Evolutionary conservation across 2,113 vertebrate genomes (phyloP).

Genomic region (Cettia cetti): DNA sequence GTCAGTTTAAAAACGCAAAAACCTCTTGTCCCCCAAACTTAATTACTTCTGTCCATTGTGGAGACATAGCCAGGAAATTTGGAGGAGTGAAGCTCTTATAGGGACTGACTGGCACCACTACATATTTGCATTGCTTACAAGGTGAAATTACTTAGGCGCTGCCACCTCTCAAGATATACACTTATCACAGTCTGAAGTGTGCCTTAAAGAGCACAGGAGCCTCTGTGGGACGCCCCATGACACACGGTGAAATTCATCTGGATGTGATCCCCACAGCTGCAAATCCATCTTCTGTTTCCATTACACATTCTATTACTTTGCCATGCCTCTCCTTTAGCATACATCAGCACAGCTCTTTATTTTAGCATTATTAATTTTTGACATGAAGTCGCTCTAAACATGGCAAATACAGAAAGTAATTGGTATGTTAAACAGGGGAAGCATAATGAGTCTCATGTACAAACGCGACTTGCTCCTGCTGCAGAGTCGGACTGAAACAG

Average conservation of each 20-base stretch:
- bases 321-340: not conserved
- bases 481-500: not conserved
- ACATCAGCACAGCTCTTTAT: not conserved
- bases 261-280: not conserved
- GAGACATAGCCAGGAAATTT: not conserved
- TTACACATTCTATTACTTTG: not conserved
- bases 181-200: conserved; percentile 1
- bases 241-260: not conserved
- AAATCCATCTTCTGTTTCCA: not conserved
- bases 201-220: not conserved
- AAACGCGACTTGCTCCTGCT: not conserved
- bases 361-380: conserved; percentile 57
- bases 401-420: conserved; percentile 50
- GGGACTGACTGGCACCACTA: not conserved
- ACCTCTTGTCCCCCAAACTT: not conserved
- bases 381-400: conserved; percentile 13
- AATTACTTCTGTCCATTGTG: not conserved
- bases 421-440: conserved; percentile 39
- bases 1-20: not conserved
- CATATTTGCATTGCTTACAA: not conserved
- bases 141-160: not conserved
- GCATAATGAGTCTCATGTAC: conserved; percentile 50
- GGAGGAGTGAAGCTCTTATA: not conserved
- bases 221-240: not conserved
- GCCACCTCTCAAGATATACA: not conserved